These are phyloP conservation scores for Cyclophora albipunctata DNA, from an alignment of 2,888 invertebrate species.

Conservation along the genomic window DNA sequence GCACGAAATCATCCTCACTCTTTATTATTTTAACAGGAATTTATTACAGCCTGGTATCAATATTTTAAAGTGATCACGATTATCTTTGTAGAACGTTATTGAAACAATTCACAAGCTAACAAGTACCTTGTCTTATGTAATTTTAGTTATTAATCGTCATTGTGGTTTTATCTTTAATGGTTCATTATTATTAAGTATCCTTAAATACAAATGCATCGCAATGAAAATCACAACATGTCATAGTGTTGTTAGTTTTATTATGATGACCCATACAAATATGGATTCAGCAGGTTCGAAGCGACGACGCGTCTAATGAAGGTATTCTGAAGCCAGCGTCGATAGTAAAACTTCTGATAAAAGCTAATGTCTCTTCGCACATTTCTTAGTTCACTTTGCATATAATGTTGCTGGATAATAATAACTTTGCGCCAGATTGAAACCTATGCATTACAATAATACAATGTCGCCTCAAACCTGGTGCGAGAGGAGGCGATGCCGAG, in stretches of 20 bases:
- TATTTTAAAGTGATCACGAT: too few relatives aligned
- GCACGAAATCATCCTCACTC: conserved; percentile 38
- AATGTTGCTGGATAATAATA: conserved; percentile 46
- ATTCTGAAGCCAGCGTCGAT: conserved; percentile 34
- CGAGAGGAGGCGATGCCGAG: conserved; percentile 17
- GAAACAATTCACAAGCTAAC: too few relatives aligned
- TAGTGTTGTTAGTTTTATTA: too few relatives aligned
- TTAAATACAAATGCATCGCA: too few relatives aligned
- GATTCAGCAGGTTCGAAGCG: conserved; percentile 43
- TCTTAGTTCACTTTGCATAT: conserved; percentile 37
- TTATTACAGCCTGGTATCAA: too few relatives aligned
- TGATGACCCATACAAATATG: too few relatives aligned
- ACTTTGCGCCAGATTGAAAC: conserved; percentile 29
- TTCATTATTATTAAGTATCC: too few relatives aligned
- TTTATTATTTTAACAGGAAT: conserved; percentile 28
- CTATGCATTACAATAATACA: conserved; percentile 24
- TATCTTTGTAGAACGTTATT: too few relatives aligned
- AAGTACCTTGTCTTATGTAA: too few relatives aligned
- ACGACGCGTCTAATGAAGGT: conserved; percentile 38
- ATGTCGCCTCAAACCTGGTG: conserved; percentile 40
- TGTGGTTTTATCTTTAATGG: too few relatives aligned
- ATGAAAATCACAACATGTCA: too few relatives aligned
- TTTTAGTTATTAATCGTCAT: too few relatives aligned
- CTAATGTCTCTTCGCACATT: conserved; percentile 40
- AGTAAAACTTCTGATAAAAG: conserved; percentile 32